Evolutionary conservation across 2,797 vertebrate species (phyloP).

Genomic region (Pipistrellus pipistrellus): DNA sequence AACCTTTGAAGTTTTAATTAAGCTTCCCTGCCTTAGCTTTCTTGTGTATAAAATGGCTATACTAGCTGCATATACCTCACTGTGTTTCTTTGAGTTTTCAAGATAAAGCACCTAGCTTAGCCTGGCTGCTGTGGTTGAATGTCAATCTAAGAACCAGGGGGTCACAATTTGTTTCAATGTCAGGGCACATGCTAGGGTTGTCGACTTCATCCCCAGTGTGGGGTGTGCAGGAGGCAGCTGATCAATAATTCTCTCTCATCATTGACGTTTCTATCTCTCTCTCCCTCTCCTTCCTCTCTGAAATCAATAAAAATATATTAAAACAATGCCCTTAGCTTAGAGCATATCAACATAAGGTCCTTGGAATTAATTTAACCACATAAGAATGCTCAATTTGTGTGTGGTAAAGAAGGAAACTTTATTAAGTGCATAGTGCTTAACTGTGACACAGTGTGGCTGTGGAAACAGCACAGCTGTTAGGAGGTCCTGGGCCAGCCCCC

Average conservation of each 20-base stretch:
- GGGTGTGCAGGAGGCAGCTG: too few species aligned
- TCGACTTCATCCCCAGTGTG: too few species aligned
- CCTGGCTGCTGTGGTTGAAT: too few species aligned
- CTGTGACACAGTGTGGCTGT: background rate
- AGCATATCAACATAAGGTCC: background rate
- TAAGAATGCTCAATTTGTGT: background rate
- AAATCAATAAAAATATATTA: too few species aligned
- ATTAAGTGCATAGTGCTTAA: background rate
- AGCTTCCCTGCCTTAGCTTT: background rate
- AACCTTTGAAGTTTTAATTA: background rate
- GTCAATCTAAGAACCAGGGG: too few species aligned
- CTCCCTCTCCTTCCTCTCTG: too few species aligned
- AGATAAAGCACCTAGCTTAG: background rate
- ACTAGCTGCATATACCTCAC: background rate
- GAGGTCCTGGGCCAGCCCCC: background rate
- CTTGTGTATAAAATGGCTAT: background rate
- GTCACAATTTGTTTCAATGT: too few species aligned
- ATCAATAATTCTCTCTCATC: too few species aligned
- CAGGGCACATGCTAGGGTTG: too few species aligned
- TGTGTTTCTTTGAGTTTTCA: background rate
- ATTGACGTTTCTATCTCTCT: too few species aligned
- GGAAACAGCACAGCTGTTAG: background rate
- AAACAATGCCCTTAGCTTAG: background rate
- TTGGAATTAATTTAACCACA: background rate
- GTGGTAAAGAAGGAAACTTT: background rate